Conservation (phyloP, 2,113 vertebrate genomes). For the Campylomormyrus numenius region DNA sequence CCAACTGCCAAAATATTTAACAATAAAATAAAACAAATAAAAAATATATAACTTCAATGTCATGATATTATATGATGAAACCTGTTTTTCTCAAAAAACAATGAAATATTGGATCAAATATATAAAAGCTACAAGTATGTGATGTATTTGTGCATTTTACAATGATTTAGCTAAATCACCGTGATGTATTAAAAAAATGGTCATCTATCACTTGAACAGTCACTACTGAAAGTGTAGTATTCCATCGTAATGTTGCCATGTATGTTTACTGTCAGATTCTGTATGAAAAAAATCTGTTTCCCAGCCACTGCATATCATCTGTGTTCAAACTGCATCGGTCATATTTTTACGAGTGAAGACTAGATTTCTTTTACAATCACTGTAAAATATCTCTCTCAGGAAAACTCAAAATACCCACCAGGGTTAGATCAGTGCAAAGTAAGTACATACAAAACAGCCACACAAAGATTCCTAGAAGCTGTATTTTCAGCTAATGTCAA, state of each 20-base stretch:
- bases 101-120: background rate
- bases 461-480: background rate
- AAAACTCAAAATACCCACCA: background rate
- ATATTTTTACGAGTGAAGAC: background rate
- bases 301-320: background rate
- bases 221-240: background rate
- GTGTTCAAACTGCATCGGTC: background rate
- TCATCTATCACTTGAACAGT: background rate
- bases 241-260: background rate
- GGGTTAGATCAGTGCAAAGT: background rate
- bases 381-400: background rate
- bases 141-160: background rate
- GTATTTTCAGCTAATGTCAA: background rate
- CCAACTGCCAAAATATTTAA: background rate
- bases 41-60: background rate
- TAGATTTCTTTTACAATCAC: background rate
- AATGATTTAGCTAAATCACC: background rate
- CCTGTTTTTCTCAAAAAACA: background rate
- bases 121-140: background rate
- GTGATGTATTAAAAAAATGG: background rate
- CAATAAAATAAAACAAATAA: background rate
- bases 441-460: background rate
- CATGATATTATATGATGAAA: background rate
- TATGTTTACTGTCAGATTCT: conserved; percentile 1
- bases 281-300: background rate